Evolutionary conservation across 2,113 vertebrate species (phyloP), one percentile per base, ranked within the genome.

Genomic region (Platysteira castanea): DNA sequence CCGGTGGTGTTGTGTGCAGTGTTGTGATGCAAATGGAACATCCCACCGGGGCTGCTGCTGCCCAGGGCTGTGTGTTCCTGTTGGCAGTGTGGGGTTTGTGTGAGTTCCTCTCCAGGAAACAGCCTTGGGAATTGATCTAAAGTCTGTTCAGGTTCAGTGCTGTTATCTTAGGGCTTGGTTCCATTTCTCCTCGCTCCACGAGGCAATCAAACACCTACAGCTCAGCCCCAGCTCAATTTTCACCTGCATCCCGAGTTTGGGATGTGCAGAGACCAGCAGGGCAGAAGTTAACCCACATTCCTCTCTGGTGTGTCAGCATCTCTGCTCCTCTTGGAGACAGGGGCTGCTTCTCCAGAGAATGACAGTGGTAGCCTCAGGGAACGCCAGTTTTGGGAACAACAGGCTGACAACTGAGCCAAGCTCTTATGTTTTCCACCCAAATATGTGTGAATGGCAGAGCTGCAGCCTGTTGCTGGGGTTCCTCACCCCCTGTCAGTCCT

Each of bases 381-480:
- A 24, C 27, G 54, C 47, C 37, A 8, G 39, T 27, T 60, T 70
- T 63, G 73, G 90, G 61, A 93, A 52, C 23, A 79, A 52, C 76
- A 84, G 59, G 39, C 79, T 81, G 39, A 42, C 64, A 35, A 8
- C 64, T 10, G 47, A 78, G 67, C 39, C 23, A 22, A 53, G 41
- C 52, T 89, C n/a, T 0, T 31, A 2, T 31, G 53, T 93, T 83
- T 88, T 13, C 33, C 54, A 70, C 67, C 46, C 82, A 49, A 73
- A 56, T 19, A 4, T 1, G n/a, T 68, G 39, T 49, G 61, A 78
- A 10, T 49, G 71, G 74, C 81, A 63, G 82, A 78, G 75, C 87
- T 80, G 75, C 50, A 35, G 87, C 87, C 87, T 91, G 84, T 87
- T 89, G 91, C 87, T 87, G 84, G 73, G 46, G 46, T 78, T 93